Conservation (phyloP, 64 coral and sea anemone genomes). For the Exaiptasia diaphana region DNA sequence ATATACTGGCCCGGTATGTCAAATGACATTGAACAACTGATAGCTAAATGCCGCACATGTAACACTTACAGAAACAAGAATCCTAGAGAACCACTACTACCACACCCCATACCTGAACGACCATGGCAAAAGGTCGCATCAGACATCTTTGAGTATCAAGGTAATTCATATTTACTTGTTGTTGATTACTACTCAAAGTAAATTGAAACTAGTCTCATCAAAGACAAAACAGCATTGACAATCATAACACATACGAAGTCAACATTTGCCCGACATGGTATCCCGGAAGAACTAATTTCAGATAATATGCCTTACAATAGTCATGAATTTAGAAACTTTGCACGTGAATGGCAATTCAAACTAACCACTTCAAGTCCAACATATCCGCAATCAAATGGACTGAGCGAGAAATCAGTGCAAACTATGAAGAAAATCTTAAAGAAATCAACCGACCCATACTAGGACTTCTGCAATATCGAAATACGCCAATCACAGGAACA, state of each 20-base stretch:
- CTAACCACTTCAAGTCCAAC: conserved; percentile 19
- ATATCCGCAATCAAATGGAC: conserved; percentile 46
- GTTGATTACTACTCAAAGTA: conserved; percentile 50
- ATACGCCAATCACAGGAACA: conserved; percentile 40
- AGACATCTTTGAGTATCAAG: conserved; percentile 17
- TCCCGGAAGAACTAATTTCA: conserved; percentile 40
- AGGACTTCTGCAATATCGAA: conserved; percentile 29
- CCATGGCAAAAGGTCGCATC: conserved; percentile 38
- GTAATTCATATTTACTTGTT: conserved; percentile 19
- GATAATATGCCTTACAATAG: conserved; percentile 40
- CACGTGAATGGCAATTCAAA: conserved; percentile 34
- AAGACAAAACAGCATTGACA: conserved; percentile 4
- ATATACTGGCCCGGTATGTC: conserved; percentile 49
- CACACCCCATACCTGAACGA: conserved; percentile 2
- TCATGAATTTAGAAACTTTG: conserved; percentile 33
- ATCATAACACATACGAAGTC: conserved; percentile 28
- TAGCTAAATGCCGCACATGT: conserved; percentile 22
- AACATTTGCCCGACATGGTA: conserved; percentile 48
- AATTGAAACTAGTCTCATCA: conserved; percentile 16
- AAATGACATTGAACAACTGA: neutral
- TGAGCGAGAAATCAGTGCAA: conserved; percentile 38
- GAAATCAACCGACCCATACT: conserved; percentile 40
- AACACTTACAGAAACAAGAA: conserved; percentile 7
- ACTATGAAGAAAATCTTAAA: conserved; percentile 34
- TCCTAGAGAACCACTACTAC: conserved; percentile 18